Base-by-base conservation (phyloP, 2,888 invertebrate species). In the Xestobium rufovillosum region DNA sequence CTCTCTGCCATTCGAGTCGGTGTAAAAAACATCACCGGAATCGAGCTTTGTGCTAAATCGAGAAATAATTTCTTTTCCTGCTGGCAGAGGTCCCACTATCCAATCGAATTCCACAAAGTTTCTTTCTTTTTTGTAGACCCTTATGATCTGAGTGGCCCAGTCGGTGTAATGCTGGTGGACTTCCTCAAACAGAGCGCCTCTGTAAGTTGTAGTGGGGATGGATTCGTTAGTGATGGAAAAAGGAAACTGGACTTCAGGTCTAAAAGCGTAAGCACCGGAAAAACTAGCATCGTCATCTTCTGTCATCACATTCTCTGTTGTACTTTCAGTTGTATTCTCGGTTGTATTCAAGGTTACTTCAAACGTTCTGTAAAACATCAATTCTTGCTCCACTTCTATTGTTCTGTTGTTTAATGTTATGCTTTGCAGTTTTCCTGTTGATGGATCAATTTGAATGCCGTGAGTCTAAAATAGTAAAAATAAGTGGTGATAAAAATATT, bases 201-300 rank as follows among this genome's bases (percentile, higher is more conserved):
- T 48, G 13, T 68, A 43, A 0, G 60, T 61, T 43, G 36, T 42
- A 8, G 26, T 29, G 12, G 14, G 38, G 9, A 36, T 31, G 3
- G 31, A 25, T 8, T 31, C 43, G 2, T 26, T 12, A 4, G 34
- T 31, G 13, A 11, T 50, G 42, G 57, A 38, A n/a, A 68, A 51
- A 12, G 56, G 44, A 2, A 55, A 48, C 1, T 65, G 47, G 6
- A 63, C 60, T 26, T 70, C 71, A 0, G 86, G 85, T 26, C 85
- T 68, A 60, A 86, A 84, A 17, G 91, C 82, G 52, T 95, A 95
- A 0, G 92, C 94, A 0, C 94, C 92, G n/a, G 23, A 19, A 8
- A n/a, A 6, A 19, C 23, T 6, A 8, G 6, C n/a, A 6, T 19
- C 23, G n/a, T 8, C 6, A 6, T 19, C 23, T n/a, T n/a, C n/a